Conservation (phyloP, 2,888 invertebrate species). For the Didymodactylos carnosus region DNA sequence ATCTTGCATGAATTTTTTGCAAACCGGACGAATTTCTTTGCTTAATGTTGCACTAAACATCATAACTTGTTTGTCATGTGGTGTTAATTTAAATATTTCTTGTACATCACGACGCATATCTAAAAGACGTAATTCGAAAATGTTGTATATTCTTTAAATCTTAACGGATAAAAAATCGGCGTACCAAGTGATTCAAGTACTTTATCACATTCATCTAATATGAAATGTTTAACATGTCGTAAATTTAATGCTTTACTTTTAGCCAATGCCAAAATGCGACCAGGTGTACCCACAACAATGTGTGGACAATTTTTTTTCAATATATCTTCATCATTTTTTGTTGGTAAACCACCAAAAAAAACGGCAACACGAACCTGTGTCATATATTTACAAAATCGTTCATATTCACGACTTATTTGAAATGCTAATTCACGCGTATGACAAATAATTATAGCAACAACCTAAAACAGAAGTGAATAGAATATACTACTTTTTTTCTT, state of each 20-base stretch:
- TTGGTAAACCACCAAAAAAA: constrained; percentile 91
- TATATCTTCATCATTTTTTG: constrained; percentile 86
- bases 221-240: constrained; percentile 90
- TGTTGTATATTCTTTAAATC: background rate
- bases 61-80: constrained; percentile 99
- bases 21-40: constrained; percentile 79
- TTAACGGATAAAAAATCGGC: background rate
- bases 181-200: constrained; percentile 62
- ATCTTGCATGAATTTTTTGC: constrained; percentile 99
- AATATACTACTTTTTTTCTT: too few species aligned
- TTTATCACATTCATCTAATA: constrained; percentile 96
- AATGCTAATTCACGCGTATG: constrained; percentile 96
- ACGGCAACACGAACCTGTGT: constrained; percentile 76
- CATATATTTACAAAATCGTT: constrained; percentile 96
- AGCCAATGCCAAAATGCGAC: constrained; percentile 78
- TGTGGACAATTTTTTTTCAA: constrained; percentile 87
- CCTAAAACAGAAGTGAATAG: background rate
- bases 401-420: constrained; percentile 98
- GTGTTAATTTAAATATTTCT: constrained; percentile 95
- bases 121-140: constrained; percentile 33
- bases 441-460: constrained; percentile 88
- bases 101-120: constrained; percentile 90
- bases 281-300: constrained; percentile 95
- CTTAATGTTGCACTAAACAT: constrained; percentile 56
- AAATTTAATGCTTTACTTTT: constrained; percentile 61